phyloP scores from a whole-genome alignment of 2,888 invertebrate species.

The Erpobdella octoculata region DNA sequence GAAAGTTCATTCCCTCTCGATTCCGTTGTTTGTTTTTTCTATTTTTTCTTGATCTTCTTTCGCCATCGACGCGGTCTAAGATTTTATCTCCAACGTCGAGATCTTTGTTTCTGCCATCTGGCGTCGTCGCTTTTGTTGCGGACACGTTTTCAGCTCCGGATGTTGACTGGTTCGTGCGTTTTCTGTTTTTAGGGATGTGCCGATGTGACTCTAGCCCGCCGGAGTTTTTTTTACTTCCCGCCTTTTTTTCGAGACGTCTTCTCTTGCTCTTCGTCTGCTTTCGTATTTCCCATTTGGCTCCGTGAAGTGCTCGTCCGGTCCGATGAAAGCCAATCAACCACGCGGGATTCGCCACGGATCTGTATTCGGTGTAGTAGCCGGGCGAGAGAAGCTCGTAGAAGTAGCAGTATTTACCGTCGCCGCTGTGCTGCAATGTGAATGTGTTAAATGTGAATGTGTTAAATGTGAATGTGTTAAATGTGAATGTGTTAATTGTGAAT shows the following conservation, averaged over 20 bases:
- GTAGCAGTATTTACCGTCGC: background rate
- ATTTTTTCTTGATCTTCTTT: background rate
- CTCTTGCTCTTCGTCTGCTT: background rate
- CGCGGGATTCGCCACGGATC: background rate
- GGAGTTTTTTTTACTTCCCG: background rate
- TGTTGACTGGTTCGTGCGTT: background rate
- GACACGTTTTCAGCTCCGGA: background rate
- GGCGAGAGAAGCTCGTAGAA: slow-evolving; percentile 19
- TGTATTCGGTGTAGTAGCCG: slow-evolving; percentile 7
- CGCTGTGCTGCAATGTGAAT: background rate
- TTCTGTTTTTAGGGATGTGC: background rate
- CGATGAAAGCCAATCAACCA: slow-evolving; percentile 23
- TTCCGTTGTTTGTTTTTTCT: background rate
- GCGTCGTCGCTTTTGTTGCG: background rate
- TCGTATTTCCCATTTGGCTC: slow-evolving; percentile 2
- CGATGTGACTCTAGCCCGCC: background rate
- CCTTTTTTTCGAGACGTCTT: background rate
- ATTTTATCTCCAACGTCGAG: background rate
- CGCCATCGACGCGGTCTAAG: background rate
- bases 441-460: no score
- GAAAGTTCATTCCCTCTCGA: background rate
- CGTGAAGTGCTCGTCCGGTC: slow-evolving; percentile 8
- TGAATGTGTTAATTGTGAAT: no score
- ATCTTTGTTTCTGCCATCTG: background rate
- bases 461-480: no score